Evolutionary conservation across 2,888 invertebrate species (phyloP).

Genomic region (Xanthostigma xanthostigma): DNA sequence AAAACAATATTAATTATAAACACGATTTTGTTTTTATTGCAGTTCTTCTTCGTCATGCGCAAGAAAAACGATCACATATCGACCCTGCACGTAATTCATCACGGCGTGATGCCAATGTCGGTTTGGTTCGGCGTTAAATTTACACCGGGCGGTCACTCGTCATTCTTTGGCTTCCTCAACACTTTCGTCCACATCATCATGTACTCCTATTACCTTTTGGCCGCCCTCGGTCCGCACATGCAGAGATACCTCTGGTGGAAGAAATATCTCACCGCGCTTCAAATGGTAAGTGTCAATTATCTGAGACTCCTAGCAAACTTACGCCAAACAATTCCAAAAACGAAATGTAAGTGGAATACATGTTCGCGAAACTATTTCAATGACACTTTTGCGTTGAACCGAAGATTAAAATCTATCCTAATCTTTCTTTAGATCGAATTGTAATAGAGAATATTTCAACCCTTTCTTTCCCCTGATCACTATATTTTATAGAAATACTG

Average conservation of each 20-base stretch:
- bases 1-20: neutral
- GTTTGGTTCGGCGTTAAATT: slow-evolving; percentile 56
- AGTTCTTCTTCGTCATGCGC: slow-evolving; percentile 81
- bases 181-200: slow-evolving; percentile 90
- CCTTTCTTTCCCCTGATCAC: no score
- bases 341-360: neutral
- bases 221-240: slow-evolving; percentile 75
- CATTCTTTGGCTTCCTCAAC: slow-evolving; percentile 87
- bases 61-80: slow-evolving; percentile 92
- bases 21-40: slow-evolving; percentile 15
- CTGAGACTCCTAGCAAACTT: no score
- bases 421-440: no score
- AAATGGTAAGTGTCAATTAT: slow-evolving; percentile 51
- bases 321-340: neutral
- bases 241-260: slow-evolving; percentile 93
- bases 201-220: slow-evolving; percentile 84
- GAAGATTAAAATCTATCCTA: no score
- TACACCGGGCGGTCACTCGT: slow-evolving; percentile 70
- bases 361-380: no score
- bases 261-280: slow-evolving; percentile 77
- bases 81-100: slow-evolving; percentile 89
- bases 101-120: slow-evolving; percentile 92
- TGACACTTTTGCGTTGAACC: no score
- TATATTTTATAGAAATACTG: no score
- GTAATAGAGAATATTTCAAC: no score